phyloP scores from a whole-genome alignment of 2,797 vertebrate species.

The Onychomys leucogaster region DNA sequence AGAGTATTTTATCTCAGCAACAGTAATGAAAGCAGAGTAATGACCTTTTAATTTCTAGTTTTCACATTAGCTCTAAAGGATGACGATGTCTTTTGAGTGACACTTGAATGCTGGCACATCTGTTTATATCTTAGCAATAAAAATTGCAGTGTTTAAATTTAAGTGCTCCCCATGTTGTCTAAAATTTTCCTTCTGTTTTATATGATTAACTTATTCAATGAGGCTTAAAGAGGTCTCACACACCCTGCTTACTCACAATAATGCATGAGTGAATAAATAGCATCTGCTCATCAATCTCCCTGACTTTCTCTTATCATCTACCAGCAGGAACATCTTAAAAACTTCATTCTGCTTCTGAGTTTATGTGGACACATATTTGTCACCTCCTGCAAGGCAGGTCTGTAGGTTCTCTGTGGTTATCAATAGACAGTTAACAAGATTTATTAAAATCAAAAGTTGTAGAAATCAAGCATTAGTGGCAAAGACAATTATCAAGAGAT shows the following conservation, averaged over 20 bases:
- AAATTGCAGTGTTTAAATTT: conserved; percentile 77
- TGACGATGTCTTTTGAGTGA: conserved; percentile 76
- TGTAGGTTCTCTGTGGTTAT: background rate
- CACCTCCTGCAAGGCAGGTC: background rate
- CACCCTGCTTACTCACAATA: conserved; percentile 85
- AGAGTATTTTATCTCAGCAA: background rate
- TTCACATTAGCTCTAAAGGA: conserved; percentile 77
- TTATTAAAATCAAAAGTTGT: conserved; percentile 7
- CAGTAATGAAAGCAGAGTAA: background rate
- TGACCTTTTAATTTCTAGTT: conserved; percentile 81
- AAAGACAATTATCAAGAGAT: conserved; percentile 11
- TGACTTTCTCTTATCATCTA: conserved; percentile 84
- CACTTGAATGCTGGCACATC: conserved; percentile 77
- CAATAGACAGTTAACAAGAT: background rate
- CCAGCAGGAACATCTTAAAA: conserved; percentile 86
- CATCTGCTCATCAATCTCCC: conserved; percentile 86
- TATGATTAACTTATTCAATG: conserved; percentile 91
- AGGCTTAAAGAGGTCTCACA: conserved; percentile 86
- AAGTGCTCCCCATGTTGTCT: conserved; percentile 70
- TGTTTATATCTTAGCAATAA: conserved; percentile 73
- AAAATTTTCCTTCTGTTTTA: conserved; percentile 84
- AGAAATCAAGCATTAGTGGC: background rate
- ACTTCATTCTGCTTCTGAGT: conserved; percentile 81
- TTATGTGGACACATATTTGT: background rate
- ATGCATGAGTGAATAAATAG: conserved; percentile 85